Evolutionary conservation across 2,113 vertebrate species (phyloP).

Genomic region (Speoplatyrhinus poulsoni): DNA sequence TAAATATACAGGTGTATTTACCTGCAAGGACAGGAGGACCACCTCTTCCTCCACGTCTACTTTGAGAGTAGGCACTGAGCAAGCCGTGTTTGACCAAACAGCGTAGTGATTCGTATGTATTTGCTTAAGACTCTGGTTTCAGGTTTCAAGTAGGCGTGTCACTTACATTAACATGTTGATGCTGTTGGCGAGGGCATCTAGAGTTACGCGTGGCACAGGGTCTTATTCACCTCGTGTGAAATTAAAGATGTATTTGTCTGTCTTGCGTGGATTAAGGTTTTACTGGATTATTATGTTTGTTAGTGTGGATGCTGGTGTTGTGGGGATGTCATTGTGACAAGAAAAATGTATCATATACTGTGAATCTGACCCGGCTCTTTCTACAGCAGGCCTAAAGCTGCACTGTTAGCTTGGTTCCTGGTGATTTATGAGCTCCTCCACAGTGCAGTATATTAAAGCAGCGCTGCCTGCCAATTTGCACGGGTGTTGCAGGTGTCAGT

Average conservation of each 20-base stretch:
- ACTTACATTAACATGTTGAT: conserved; percentile 63
- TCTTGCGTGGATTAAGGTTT: background rate
- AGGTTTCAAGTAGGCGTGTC: conserved; percentile 35
- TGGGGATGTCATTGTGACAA: background rate
- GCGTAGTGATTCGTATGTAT: conserved; percentile 61
- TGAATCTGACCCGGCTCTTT: conserved; percentile 18
- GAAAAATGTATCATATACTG: background rate
- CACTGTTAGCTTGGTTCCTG: conserved; percentile 47
- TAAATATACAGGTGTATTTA: conserved; percentile 75
- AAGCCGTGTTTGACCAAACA: conserved; percentile 31
- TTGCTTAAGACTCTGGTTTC: conserved; percentile 66
- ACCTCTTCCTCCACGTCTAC: conserved; percentile 10
- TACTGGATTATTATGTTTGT: conserved; percentile 4
- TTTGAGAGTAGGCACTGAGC: conserved; percentile 33
- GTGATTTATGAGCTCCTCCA: conserved; percentile 73
- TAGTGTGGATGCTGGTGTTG: background rate
- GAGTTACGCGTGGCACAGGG: conserved; percentile 42
- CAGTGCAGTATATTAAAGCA: conserved; percentile 69
- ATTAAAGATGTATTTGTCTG: background rate
- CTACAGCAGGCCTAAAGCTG: conserved; percentile 40
- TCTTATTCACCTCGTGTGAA: conserved; percentile 5
- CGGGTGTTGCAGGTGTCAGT: conserved; percentile 71
- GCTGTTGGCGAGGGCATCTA: conserved; percentile 46
- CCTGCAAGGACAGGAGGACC: conserved; percentile 34
- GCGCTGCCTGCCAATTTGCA: conserved; percentile 70